Percentiles rank a stretch among this genome's conserved stretches.
Evolutionary conservation across 2,797 vertebrate genomes (phyloP).

Genomic region (Platyrinchus mystaceus): DNA sequence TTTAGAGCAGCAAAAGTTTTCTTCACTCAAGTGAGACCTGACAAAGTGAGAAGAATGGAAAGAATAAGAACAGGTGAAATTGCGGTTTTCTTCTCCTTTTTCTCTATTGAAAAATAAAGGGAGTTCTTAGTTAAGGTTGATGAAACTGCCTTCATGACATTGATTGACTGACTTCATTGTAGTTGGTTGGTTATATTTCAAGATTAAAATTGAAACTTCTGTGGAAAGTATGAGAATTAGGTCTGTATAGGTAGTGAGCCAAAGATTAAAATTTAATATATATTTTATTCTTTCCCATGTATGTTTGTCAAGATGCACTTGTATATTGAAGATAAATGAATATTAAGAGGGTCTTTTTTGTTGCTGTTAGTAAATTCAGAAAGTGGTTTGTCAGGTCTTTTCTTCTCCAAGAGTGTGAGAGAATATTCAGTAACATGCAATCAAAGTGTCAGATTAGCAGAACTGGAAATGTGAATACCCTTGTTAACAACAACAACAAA

Average conservation of each 20-base stretch:
- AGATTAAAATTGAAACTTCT: background rate
- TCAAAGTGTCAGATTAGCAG: background rate
- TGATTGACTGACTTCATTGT: slow-evolving; percentile 18
- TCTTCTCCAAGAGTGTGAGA: background rate
- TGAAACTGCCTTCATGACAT: slow-evolving; percentile 3
- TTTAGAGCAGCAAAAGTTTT: background rate
- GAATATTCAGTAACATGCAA: background rate
- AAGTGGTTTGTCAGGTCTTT: background rate
- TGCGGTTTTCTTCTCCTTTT: background rate
- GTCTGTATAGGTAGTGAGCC: background rate
- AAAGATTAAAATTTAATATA: slow-evolving; percentile 9
- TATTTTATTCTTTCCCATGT: background rate
- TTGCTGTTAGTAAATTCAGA: background rate
- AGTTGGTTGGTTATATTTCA: slow-evolving; percentile 17
- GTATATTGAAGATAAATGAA: background rate
- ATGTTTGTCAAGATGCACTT: background rate
- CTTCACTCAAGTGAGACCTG: background rate
- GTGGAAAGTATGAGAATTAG: background rate
- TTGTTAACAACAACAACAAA: background rate
- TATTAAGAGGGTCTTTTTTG: background rate
- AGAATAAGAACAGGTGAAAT: background rate
- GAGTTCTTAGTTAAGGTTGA: background rate
- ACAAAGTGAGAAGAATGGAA: background rate
- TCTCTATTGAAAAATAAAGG: background rate
- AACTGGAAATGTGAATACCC: background rate